Evolutionary conservation across 53 echinoderm and acorn worm species (phyloP), one percentile per base, ranked within the genome.

Genomic region (Paracentrotus lividus): DNA sequence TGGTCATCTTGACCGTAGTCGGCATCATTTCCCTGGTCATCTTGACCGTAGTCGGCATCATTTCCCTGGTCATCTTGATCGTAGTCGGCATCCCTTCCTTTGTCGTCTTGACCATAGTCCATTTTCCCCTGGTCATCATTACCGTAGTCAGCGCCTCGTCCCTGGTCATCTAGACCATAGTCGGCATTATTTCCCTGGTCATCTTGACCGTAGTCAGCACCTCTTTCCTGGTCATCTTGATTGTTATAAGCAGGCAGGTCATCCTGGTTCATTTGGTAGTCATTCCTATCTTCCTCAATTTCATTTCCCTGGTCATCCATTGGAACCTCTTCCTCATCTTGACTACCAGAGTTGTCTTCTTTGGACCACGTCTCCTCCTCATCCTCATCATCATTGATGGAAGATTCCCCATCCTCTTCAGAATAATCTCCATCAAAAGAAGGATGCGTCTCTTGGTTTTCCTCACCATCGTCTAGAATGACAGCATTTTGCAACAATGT

Each of bases 161-260:
- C 61, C 3, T 61, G 34, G 34, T 54, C 87, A 45, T 5, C 29
- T 21, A 60, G 88, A 8, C 57, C 68, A 90, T 90, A 65, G 68
- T 90, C 43, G 23, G 42, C 12, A 42, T 77, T 43, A 4, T 0
- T 43, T 43, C 8, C 42, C 20, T 77, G 77, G 23, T 77, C 77
- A 42, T 42, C 77, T 31, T 77, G 42, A 8, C 20, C 4, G 43
- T 77, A 77, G 40, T 40, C 77, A 77, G 42, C 23, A 0, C 42
- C 77, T 43, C 77, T 77, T 42, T 16, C 77, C 42, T 72, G 44
- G 34, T 89, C 45, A 24, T 42, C 89, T 38, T 51, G 51, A 51
- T n/a, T n/a, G n/a, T n/a, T n/a, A n/a, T n/a, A n/a, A n/a, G n/a
- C n/a, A n/a, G n/a, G n/a, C n/a, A n/a, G n/a, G n/a, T n/a, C n/a